These are phyloP conservation scores for Rhizoglyphus robini DNA, from an alignment of 1,140 invertebrate genomes.

Conservation along the genomic window DNA sequence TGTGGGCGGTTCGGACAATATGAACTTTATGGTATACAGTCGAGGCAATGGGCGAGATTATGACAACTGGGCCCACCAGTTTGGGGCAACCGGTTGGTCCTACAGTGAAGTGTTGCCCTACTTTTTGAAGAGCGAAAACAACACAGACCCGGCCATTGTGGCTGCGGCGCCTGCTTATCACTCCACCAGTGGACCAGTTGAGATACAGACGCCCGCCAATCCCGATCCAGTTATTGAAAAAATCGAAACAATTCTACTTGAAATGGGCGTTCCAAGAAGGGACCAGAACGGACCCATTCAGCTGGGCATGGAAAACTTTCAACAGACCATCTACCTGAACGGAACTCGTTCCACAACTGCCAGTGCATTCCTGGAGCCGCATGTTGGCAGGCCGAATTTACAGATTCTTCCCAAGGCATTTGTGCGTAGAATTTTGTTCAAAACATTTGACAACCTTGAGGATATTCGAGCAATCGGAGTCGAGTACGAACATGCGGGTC, in stretches of 20 bases:
- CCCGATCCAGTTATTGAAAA: slow-evolving; percentile 53
- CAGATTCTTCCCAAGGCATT: slow-evolving; percentile 68
- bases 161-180: slow-evolving; percentile 47
- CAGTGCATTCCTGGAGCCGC: slow-evolving; percentile 72
- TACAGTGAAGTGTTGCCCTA: slow-evolving; percentile 59
- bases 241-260: slow-evolving; percentile 48
- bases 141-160: slow-evolving; percentile 9
- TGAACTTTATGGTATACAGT: too few relatives aligned
- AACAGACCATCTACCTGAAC: slow-evolving; percentile 71
- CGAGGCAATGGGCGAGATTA: slow-evolving; percentile 74
- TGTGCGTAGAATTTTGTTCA: slow-evolving; percentile 65
- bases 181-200: slow-evolving; percentile 57
- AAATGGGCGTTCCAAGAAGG: slow-evolving; percentile 60
- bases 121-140: slow-evolving; percentile 42
- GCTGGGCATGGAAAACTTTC: slow-evolving; percentile 42
- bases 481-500: slow-evolving; percentile 48
- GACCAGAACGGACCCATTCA: slow-evolving; percentile 69
- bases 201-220: slow-evolving; percentile 67
- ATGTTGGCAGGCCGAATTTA: slow-evolving; percentile 60
- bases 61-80: slow-evolving; percentile 57
- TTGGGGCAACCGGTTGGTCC: slow-evolving; percentile 71
- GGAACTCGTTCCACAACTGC: slow-evolving; percentile 70
- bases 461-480: slow-evolving; percentile 62
- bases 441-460: slow-evolving; percentile 63
- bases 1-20: slow-evolving; percentile 51